These are phyloP conservation scores for Biston betularia DNA, from an alignment of 2,888 invertebrate genomes.

Conservation along the genomic window DNA sequence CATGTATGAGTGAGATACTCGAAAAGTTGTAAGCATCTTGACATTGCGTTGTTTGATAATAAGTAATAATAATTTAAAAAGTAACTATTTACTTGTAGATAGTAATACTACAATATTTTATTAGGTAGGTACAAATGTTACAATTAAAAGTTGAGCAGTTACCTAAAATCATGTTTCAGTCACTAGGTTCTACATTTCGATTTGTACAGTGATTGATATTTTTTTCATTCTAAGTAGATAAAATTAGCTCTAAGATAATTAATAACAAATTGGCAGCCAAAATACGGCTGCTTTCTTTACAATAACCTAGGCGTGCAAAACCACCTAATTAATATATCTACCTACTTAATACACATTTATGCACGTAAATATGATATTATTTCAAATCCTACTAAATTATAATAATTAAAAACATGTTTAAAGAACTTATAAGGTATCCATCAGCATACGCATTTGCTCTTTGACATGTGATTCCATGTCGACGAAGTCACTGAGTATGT, in stretches of 20 bases:
- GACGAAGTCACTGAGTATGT: constrained; percentile 92
- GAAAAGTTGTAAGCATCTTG: no score
- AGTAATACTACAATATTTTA: no score
- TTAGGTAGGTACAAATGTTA: background rate
- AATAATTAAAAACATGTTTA: no score
- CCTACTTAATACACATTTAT: no score
- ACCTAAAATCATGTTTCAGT: constrained; percentile 1
- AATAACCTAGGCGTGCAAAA: background rate
- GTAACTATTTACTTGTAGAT: no score
- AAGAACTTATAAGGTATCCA: constrained; percentile 66
- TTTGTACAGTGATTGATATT: background rate
- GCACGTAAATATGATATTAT: no score
- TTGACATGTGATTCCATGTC: constrained; percentile 93
- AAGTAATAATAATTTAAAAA: no score
- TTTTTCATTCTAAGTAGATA: background rate
- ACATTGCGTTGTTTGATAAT: no score
- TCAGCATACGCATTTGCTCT: constrained; percentile 86
- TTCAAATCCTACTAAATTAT: no score
- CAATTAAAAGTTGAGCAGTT: background rate
- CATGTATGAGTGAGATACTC: no score
- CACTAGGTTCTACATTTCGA: constrained; percentile 5
- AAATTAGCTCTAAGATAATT: background rate
- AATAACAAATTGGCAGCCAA: background rate
- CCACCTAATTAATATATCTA: no score
- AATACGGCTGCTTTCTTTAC: background rate